Evolutionary conservation across 2,797 vertebrate genomes (phyloP).

Genomic region (Neosilurus hyrtlii): DNA sequence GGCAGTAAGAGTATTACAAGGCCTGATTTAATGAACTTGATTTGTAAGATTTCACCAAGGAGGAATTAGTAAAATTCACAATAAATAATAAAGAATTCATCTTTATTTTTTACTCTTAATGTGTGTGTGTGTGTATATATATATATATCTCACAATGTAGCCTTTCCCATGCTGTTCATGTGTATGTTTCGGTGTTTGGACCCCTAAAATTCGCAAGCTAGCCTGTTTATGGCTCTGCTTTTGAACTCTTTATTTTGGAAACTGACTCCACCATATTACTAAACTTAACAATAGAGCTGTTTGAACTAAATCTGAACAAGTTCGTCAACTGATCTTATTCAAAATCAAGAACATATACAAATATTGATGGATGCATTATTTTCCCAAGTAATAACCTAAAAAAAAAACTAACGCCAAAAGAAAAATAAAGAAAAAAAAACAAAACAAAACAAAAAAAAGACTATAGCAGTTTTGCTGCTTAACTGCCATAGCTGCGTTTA

Average conservation of each 20-base stretch:
- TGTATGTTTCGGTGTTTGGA: not conserved
- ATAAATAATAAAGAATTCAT: not conserved
- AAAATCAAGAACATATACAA: conserved; percentile 5
- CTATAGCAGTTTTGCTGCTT: not conserved
- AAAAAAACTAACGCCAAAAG: not conserved
- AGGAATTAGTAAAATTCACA: not conserved
- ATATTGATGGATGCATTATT: not conserved
- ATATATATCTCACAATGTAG: not conserved
- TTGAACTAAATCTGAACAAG: not conserved
- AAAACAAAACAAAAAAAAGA: no score
- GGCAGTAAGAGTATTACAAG: not conserved
- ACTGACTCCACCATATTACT: not conserved
- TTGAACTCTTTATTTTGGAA: not conserved
- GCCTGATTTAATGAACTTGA: not conserved
- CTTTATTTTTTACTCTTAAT: not conserved
- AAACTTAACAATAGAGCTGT: not conserved
- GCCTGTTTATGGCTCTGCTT: not conserved
- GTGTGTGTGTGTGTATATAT: no score
- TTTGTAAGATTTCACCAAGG: not conserved
- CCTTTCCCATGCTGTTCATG: not conserved
- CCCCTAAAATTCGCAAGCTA: not conserved
- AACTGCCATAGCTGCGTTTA: not conserved
- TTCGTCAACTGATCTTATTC: not conserved
- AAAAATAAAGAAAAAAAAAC: no score
- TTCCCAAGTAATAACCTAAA: not conserved